phyloP scores from a whole-genome alignment of 2,888 invertebrate species.

The Hermaeophaga mercurialis region DNA sequence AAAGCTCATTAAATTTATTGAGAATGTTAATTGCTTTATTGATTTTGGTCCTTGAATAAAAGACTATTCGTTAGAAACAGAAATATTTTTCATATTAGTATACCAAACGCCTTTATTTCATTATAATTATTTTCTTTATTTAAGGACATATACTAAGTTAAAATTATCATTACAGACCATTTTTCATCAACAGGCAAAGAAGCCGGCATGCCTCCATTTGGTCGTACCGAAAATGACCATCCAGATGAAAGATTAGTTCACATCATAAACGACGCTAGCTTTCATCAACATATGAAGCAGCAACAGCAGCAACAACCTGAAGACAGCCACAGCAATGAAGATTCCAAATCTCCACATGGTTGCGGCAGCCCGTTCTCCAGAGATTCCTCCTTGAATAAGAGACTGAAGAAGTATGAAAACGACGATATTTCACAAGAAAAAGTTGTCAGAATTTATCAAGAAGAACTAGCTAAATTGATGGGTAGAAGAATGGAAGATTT shows the following conservation, averaged over 20 bases:
- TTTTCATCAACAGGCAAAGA: conserved; percentile 74
- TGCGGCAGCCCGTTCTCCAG: conserved; percentile 83
- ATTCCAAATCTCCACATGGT: conserved; percentile 80
- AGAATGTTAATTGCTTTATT: conserved; percentile 2
- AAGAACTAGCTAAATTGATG: conserved; percentile 92
- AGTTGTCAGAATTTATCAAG: conserved; percentile 92
- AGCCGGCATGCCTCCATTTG: conserved; percentile 78
- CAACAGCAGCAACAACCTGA: conserved; percentile 49
- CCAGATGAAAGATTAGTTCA: conserved; percentile 93
- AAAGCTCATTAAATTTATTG: conserved; percentile 4
- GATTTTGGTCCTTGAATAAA: not conserved
- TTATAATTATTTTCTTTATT: too few relatives aligned
- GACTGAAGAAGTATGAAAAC: conserved; percentile 86
- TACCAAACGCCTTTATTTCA: too few relatives aligned
- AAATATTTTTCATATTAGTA: too few relatives aligned
- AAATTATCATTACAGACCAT: conserved; percentile 55
- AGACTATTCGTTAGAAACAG: too few relatives aligned
- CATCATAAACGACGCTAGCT: conserved; percentile 91
- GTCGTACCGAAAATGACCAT: conserved; percentile 73
- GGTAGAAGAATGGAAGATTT: conserved; percentile 76
- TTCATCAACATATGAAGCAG: conserved; percentile 73
- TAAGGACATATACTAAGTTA: conserved; percentile 1
- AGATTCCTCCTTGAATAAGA: conserved; percentile 73
- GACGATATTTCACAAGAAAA: conserved; percentile 97
- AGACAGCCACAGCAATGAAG: conserved; percentile 75